Evolutionary conservation across 2,113 vertebrate species (phyloP), one percentile per base, ranked within the genome.

Genomic region (Danio rerio): DNA sequence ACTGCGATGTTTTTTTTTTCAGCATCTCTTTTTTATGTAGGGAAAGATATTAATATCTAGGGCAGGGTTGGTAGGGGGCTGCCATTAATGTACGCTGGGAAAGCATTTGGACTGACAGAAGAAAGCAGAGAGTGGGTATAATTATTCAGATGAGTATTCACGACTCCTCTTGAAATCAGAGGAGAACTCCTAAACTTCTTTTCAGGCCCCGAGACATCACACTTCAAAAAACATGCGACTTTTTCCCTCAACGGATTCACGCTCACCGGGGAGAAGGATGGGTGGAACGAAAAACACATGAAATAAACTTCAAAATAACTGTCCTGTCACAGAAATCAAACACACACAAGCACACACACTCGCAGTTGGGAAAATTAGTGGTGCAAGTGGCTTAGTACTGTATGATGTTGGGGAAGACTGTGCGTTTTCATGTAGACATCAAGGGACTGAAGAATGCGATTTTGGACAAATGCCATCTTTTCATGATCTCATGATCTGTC

Each of bases 301-400:
- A 91, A 89, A 90, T 84, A 89, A 92, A 90, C 90, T 89, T 92
- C 82, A 92, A 89, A 87, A 73, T 87, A 89, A 62, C 84, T 81
- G 87, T 70, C 66, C 80, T 83, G 84, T 85, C 78, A 83, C 83
- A 81, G 49, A 49, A 40, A 69, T 84, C 78, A 73, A 11, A 78
- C 73, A 56, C 82, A 71, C 73, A 76, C 40, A 55, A 70, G 20
- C 56, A 21, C 68, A 20, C 45, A n/a, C 21, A 20, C 12, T 16
- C 3, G 12, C 3, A 8, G 42, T 18, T 13, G 43, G 7, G n/a
- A 1, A 20, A 20, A 76, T 61, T 9, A 21, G 12, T 0, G 12
- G 11, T 49, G 52, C 20, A 55, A 20, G 6, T n/a, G 49, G 45
- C 11, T 1, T 4, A 18, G 45, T 5, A 49, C 45, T 49, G 45